Conservation (phyloP, 2,888 invertebrate species). For the Ligdia adustata region DNA sequence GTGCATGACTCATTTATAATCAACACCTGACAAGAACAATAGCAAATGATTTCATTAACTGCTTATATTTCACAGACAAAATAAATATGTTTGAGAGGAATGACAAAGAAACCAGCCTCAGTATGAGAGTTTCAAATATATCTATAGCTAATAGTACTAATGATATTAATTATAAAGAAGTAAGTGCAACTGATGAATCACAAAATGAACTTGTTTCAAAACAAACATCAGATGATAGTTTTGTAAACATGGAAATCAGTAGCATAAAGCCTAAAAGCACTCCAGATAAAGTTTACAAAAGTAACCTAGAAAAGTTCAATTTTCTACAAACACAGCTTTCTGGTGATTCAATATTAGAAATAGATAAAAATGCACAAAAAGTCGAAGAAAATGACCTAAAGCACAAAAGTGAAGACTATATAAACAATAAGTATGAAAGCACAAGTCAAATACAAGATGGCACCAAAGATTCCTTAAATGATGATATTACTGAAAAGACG, state of each 20-base stretch:
- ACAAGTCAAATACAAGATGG: constrained; percentile 34
- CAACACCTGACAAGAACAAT: neutral
- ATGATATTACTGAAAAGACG: constrained; percentile 9
- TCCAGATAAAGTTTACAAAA: constrained; percentile 68
- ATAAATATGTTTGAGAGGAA: constrained; percentile 77
- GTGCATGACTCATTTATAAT: neutral
- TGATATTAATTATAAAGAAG: constrained; percentile 57
- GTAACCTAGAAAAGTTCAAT: constrained; percentile 68
- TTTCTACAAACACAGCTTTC: constrained; percentile 74
- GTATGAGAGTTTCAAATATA: constrained; percentile 64
- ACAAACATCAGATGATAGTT: constrained; percentile 29
- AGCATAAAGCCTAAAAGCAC: constrained; percentile 29
- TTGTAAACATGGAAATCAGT: constrained; percentile 16
- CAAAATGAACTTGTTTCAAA: constrained; percentile 48
- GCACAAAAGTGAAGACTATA: constrained; percentile 47
- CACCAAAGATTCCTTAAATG: constrained; percentile 19
- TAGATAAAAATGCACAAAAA: constrained; percentile 45
- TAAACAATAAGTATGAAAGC: constrained; percentile 33
- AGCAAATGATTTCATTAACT: neutral
- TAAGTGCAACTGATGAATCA: constrained; percentile 48
- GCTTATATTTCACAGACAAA: constrained; percentile 67
- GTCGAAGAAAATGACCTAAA: constrained; percentile 40
- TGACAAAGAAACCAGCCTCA: constrained; percentile 62
- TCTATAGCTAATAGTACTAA: constrained; percentile 62
- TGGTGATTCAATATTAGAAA: constrained; percentile 45